These are phyloP conservation scores for Achroia grisella DNA, from an alignment of 1,140 invertebrate genomes.

Conservation along the genomic window DNA sequence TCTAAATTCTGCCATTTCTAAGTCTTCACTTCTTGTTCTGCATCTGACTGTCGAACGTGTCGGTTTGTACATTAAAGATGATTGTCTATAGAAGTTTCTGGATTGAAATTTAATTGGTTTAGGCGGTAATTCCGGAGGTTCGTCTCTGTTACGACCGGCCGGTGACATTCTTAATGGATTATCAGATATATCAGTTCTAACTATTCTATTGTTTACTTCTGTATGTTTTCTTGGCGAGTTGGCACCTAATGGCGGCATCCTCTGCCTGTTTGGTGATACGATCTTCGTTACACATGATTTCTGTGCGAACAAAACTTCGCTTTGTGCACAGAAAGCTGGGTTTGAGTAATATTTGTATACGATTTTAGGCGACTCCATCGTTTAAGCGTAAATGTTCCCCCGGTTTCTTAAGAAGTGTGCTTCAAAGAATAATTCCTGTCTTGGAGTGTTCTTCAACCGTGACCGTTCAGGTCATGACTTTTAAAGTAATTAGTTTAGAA, in stretches of 20 bases:
- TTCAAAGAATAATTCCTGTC: conserved; percentile 36
- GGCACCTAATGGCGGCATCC: conserved; percentile 57
- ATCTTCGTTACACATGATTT: conserved; percentile 57
- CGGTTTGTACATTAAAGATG: conserved; percentile 52
- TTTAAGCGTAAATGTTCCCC: conserved; percentile 41
- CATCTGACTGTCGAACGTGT: conserved; percentile 36
- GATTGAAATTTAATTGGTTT: conserved; percentile 52
- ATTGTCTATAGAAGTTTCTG: conserved; percentile 48
- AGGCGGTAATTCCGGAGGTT: conserved; percentile 59
- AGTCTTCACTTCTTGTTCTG: conserved; percentile 54
- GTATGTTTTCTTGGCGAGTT: conserved; percentile 53
- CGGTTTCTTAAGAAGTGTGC: background rate
- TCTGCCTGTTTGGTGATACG: conserved; percentile 34
- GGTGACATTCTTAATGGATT: conserved; percentile 60
- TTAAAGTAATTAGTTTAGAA: conserved; percentile 3
- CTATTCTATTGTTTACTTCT: conserved; percentile 33
- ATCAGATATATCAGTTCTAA: conserved; percentile 70
- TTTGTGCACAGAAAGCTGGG: conserved; percentile 84
- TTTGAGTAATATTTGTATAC: conserved; percentile 80
- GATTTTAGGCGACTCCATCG: conserved; percentile 70
- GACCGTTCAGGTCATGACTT: conserved; percentile 33
- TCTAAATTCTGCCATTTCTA: conserved; percentile 63
- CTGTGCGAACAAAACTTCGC: conserved; percentile 76
- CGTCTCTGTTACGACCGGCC: conserved; percentile 37
- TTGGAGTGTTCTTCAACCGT: conserved; percentile 29